A percentile compares a stretch with the other conserved stretches of the same genome.
Conservation (phyloP, 2,888 invertebrate genomes). For the Fragum whitleyi region DNA sequence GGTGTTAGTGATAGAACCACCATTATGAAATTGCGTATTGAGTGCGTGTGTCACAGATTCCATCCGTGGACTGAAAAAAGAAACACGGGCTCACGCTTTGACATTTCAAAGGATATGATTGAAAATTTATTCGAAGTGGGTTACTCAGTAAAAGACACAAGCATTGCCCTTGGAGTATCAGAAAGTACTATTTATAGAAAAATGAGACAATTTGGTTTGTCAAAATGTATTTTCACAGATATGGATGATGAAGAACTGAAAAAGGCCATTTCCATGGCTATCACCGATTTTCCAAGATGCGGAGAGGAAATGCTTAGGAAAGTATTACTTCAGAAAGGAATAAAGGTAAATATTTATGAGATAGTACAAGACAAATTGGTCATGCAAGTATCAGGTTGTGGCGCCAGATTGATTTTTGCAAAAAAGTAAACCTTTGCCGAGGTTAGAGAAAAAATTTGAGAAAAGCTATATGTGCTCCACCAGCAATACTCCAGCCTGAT, state of each 20-base stretch:
- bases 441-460: no score
- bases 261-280: not conserved
- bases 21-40: constrained; percentile 14
- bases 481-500: no score
- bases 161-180: constrained; percentile 1
- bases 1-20: constrained; percentile 3
- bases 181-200: constrained; percentile 6
- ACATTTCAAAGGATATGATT: not conserved
- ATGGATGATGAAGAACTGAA: not conserved
- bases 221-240: not conserved
- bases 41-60: constrained; percentile 15
- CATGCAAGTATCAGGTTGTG: no score
- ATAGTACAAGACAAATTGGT: no score
- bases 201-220: not conserved
- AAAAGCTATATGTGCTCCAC: no score
- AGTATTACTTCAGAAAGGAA: not conserved
- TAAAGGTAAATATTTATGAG: not conserved
- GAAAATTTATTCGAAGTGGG: not conserved
- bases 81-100: not conserved
- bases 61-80: no score
- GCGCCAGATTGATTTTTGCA: no score
- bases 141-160: constrained; percentile 4
- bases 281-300: constrained; percentile 7
- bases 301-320: constrained; percentile 5
- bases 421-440: no score